These are phyloP conservation scores for Lytechinus variegatus DNA, from an alignment of 35 echinoderm and acorn worm species.

Conservation along the genomic window DNA sequence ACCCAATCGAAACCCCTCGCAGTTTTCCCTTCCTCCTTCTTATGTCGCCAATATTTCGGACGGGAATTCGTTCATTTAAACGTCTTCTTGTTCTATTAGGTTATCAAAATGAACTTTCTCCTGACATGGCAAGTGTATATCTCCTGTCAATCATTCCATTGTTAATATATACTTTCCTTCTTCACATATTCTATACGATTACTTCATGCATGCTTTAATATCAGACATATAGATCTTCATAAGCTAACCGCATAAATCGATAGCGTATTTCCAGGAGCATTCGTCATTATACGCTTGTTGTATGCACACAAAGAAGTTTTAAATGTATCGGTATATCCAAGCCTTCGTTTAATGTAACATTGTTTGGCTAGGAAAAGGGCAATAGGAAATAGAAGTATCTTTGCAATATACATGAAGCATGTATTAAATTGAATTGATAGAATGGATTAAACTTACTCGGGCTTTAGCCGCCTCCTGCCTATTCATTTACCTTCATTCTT, in stretches of 20 bases:
- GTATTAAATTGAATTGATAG: neutral
- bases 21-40: neutral
- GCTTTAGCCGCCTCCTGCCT: neutral
- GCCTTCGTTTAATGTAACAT: neutral
- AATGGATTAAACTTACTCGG: neutral
- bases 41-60: neutral
- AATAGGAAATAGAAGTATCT: neutral
- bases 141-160: neutral
- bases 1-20: neutral
- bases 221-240: neutral
- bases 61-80: neutral
- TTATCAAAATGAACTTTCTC: neutral
- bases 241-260: neutral
- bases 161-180: neutral
- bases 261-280: neutral
- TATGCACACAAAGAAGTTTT: neutral
- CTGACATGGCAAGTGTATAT: neutral
- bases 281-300: neutral
- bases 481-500: neutral
- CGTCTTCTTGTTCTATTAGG: neutral
- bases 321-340: neutral
- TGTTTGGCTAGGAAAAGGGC: slow-evolving; percentile 5
- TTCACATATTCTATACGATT: neutral
- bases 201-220: slow-evolving; percentile 6
- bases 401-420: neutral